Base-by-base conservation (phyloP, 1,140 invertebrate genomes). In the Linepithema humile region DNA sequence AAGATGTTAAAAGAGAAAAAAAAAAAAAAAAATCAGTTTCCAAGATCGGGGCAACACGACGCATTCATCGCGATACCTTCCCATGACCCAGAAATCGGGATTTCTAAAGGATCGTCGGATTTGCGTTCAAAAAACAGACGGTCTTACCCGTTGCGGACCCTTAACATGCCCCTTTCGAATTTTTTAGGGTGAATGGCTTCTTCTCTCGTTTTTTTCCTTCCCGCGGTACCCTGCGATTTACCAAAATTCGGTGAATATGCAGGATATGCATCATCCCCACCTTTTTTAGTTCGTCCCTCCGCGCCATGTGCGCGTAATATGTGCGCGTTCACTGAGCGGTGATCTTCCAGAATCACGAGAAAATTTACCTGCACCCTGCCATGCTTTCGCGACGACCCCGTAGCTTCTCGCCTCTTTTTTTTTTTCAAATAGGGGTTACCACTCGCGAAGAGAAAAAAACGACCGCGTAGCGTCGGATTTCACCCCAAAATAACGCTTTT, bases 401-500 rank as follows among this genome's bases (percentile, higher is more conserved):
- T 64, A 50, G 35, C 45, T 62, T 50, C 72, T 26, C 43, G 35
- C 45, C 55, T 55, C 73, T 85, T 80, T 73, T 91, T 55, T 70
- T 85, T 80, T 86, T 65, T 43, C 35, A 59, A 26, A 50, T 20
- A 53, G 77, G 40, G 75, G 75, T 69, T 78, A 32, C 75, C 70
- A 29, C 64, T 64, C 50, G 65, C 64, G 70, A 69, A 84, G 62
- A 83, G 84, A 90, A 87, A 85, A 75, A 89, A 91, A 84, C 73
- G 23, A 38, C 69, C 83, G 84, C 83, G 83, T 80, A 88, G 94
- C 91, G 80, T 94, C 91, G 90, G 64, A 91, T 94, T 94, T 94
- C 93, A 94, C 92, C 93, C 93, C 89, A 85, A 92, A 94, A 93
- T 93, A 94, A 94, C 93, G 94, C 90, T 94, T 94, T 94, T 94